Conservation (phyloP, 2,888 invertebrate genomes). For the Brachylomia viminalis region DNA sequence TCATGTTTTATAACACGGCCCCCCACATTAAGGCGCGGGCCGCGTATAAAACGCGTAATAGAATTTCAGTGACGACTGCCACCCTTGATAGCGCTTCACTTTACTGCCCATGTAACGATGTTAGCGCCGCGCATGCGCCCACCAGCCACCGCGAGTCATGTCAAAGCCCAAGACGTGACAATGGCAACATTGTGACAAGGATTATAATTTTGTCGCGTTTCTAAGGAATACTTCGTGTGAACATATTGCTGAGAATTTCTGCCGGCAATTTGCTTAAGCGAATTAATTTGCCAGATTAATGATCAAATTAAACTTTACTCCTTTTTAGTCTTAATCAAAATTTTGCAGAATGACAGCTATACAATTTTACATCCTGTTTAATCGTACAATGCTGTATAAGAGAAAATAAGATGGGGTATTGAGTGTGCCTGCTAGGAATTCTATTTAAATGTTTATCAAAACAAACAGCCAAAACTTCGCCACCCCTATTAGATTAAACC, state of each 20-base stretch:
- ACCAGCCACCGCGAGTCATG: slow-evolving; percentile 73
- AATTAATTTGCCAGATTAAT: slow-evolving; percentile 61
- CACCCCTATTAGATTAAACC: slow-evolving; percentile 53
- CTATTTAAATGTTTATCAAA: slow-evolving; percentile 39
- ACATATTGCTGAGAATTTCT: slow-evolving; percentile 58
- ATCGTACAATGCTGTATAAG: not conserved
- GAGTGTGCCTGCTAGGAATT: slow-evolving; percentile 13
- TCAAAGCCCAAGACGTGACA: slow-evolving; percentile 73
- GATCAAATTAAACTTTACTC: slow-evolving; percentile 52
- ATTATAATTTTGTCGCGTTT: slow-evolving; percentile 72
- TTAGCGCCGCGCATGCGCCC: slow-evolving; percentile 86
- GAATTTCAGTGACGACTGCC: slow-evolving; percentile 87
- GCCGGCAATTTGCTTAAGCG: slow-evolving; percentile 43
- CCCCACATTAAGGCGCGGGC: slow-evolving; percentile 83
- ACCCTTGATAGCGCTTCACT: slow-evolving; percentile 76
- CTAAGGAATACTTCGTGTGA: slow-evolving; percentile 63
- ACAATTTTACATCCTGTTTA: slow-evolving; percentile 22
- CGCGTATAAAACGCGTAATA: slow-evolving; percentile 89
- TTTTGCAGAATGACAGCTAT: slow-evolving; percentile 40
- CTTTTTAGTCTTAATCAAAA: slow-evolving; percentile 55
- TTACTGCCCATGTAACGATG: slow-evolving; percentile 86
- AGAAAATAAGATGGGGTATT: slow-evolving; percentile 15
- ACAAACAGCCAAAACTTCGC: slow-evolving; percentile 49
- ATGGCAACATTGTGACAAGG: slow-evolving; percentile 72
- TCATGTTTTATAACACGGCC: slow-evolving; percentile 84